Evolutionary conservation across 1,140 invertebrate genomes (phyloP).

Genomic region (Laupala kohalensis): DNA sequence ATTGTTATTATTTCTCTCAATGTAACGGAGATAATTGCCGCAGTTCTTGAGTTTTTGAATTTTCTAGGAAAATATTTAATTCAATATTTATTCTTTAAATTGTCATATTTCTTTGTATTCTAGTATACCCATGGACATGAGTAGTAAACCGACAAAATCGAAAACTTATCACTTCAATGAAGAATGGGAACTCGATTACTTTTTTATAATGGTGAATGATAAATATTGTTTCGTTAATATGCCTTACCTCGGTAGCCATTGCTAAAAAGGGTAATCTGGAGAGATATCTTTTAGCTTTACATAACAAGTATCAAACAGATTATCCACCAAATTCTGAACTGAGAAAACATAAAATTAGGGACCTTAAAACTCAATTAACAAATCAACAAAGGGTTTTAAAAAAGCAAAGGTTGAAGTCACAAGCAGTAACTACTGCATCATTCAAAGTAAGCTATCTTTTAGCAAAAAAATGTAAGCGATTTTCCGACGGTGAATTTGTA

Average conservation of each 20-base stretch:
- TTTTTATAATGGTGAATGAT: slow-evolving; percentile 22
- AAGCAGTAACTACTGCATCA: too few species aligned
- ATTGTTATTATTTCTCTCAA: background rate
- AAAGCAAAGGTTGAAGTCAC: too few species aligned
- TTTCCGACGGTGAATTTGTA: too few species aligned
- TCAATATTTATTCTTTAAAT: too few species aligned
- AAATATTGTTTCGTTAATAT: slow-evolving; percentile 20
- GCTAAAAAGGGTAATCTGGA: slow-evolving; percentile 21
- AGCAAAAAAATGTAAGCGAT: too few species aligned
- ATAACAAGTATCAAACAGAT: slow-evolving; percentile 22
- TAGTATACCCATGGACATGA: slow-evolving; percentile 11
- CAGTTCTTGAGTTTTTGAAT: background rate
- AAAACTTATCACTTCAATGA: slow-evolving; percentile 17
- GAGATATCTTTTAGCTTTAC: slow-evolving; percentile 19
- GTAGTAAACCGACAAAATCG: slow-evolving; percentile 15
- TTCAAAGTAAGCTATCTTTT: too few species aligned
- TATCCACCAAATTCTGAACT: slow-evolving; percentile 23
- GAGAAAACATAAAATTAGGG: slow-evolving; percentile 21
- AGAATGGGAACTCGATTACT: slow-evolving; percentile 21
- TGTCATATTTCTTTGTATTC: slow-evolving; percentile 7
- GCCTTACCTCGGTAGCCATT: slow-evolving; percentile 19
- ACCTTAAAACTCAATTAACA: slow-evolving; percentile 8
- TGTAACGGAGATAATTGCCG: too few species aligned
- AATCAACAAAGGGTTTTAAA: too few species aligned
- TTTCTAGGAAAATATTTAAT: background rate